A percentile compares a stretch with the other conserved stretches of the same genome.
Conservation (phyloP, 2,888 invertebrate species). For the Iselma pallidipennis region DNA sequence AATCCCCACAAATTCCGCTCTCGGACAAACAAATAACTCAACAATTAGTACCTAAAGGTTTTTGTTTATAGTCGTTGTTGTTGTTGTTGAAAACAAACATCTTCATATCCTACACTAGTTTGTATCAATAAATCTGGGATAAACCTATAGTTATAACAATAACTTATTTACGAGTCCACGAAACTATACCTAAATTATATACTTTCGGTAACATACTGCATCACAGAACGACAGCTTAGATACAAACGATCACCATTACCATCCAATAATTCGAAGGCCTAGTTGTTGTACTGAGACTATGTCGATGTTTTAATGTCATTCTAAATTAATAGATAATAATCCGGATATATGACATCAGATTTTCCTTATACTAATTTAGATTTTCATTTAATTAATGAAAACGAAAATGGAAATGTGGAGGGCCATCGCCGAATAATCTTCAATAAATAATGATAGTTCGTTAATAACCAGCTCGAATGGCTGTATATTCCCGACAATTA, state of each 20-base stretch:
- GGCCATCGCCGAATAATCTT: constrained; percentile 3
- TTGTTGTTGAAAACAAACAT: no score
- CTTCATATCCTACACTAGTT: neutral
- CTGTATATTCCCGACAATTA: constrained; percentile 26
- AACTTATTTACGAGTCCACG: constrained; percentile 44
- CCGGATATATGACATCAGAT: no score
- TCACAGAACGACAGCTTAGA: constrained; percentile 15
- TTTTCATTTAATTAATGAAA: constrained; percentile 17
- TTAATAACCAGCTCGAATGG: constrained; percentile 21
- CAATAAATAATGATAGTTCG: constrained; percentile 21
- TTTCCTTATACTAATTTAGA: neutral
- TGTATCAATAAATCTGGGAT: constrained; percentile 40
- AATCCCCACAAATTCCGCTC: neutral
- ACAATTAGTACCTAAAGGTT: neutral
- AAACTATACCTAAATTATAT: constrained; percentile 44
- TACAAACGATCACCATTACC: constrained; percentile 13
- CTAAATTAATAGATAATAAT: neutral
- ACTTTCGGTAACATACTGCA: constrained; percentile 42
- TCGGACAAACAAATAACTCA: no score
- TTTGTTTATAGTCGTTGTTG: neutral
- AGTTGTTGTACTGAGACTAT: neutral
- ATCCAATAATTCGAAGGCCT: constrained; percentile 2
- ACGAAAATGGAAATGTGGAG: constrained; percentile 16
- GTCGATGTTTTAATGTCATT: neutral
- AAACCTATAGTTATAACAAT: constrained; percentile 45